Percentiles rank a stretch among this genome's conserved stretches.
phyloP scores from a whole-genome alignment of 2,113 vertebrate species.

The Archocentrus centrarchus region DNA sequence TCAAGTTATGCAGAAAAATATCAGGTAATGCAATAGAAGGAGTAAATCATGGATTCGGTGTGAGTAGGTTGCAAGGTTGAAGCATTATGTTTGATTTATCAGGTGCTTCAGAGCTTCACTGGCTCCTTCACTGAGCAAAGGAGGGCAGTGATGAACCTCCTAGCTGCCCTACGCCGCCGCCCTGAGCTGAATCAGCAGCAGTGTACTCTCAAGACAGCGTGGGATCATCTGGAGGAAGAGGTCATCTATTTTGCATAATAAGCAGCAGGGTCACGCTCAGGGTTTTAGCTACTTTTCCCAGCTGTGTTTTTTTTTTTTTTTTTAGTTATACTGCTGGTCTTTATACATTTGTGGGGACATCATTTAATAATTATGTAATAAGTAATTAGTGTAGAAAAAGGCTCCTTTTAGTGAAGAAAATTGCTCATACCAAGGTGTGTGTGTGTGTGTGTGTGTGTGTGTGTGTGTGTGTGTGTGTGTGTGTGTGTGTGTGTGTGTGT shows the following conservation, averaged over 20 bases:
- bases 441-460: too few species aligned
- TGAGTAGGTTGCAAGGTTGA: neutral
- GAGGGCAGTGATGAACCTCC: constrained; percentile 48
- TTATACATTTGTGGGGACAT: neutral
- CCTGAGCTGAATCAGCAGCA: constrained; percentile 52
- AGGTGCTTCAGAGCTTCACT: constrained; percentile 48
- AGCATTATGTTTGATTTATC: neutral
- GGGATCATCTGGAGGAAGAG: constrained; percentile 53
- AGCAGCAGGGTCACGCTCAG: neutral
- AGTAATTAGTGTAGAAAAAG: neutral
- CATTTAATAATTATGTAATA: neutral
- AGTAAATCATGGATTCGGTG: neutral
- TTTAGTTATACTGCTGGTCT: neutral
- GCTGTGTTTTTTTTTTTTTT: neutral
- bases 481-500: neutral
- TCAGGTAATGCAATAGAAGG: constrained; percentile 32
- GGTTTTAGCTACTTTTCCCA: neutral
- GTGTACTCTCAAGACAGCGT: constrained; percentile 19
- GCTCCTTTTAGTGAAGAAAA: neutral
- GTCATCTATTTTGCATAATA: constrained; percentile 15
- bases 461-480: too few species aligned
- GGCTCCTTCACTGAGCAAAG: constrained; percentile 50
- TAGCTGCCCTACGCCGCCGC: constrained; percentile 24
- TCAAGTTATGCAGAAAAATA: constrained; percentile 55
- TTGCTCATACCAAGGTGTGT: neutral